Percentiles rank a stretch among this genome's conserved stretches.
Conservation (phyloP, 1,140 invertebrate genomes). For the Caligus rogercresseyi region DNA sequence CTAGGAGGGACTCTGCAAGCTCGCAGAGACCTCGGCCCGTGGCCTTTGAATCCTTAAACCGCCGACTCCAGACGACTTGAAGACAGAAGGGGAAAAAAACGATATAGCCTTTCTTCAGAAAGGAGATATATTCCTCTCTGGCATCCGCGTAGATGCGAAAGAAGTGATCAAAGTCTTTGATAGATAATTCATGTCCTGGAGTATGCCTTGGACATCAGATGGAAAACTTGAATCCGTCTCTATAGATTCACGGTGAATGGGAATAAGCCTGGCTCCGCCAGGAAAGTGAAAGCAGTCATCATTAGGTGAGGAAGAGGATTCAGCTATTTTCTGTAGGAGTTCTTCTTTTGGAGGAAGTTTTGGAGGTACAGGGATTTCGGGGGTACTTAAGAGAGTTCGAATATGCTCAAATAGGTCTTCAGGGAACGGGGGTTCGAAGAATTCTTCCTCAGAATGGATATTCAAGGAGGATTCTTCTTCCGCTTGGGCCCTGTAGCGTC, state of each 20-base stretch:
- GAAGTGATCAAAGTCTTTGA: not conserved
- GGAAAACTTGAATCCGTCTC: not conserved
- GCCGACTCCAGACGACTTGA: not conserved
- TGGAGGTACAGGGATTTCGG: not conserved
- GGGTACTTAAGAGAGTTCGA: not conserved
- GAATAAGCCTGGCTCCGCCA: not conserved
- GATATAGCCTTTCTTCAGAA: constrained; percentile 4
- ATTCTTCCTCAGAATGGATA: too few species aligned
- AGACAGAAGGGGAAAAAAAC: constrained; percentile 6
- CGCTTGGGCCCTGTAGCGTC: not conserved
- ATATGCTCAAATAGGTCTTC: constrained; percentile 2
- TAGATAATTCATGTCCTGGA: not conserved
- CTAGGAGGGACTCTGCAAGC: not conserved
- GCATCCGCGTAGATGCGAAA: not conserved
- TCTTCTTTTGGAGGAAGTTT: not conserved
- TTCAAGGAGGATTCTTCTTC: too few species aligned
- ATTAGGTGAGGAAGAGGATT: not conserved
- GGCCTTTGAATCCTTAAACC: not conserved
- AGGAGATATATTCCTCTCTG: constrained; percentile 7
- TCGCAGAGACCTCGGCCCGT: not conserved
- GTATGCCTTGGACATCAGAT: not conserved
- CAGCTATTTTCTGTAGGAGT: not conserved
- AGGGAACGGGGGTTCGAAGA: not conserved
- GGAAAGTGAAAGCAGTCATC: not conserved
- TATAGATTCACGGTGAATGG: not conserved